Base-by-base conservation (phyloP, 2,113 vertebrate genomes). In the Thalassoma bifasciatum region DNA sequence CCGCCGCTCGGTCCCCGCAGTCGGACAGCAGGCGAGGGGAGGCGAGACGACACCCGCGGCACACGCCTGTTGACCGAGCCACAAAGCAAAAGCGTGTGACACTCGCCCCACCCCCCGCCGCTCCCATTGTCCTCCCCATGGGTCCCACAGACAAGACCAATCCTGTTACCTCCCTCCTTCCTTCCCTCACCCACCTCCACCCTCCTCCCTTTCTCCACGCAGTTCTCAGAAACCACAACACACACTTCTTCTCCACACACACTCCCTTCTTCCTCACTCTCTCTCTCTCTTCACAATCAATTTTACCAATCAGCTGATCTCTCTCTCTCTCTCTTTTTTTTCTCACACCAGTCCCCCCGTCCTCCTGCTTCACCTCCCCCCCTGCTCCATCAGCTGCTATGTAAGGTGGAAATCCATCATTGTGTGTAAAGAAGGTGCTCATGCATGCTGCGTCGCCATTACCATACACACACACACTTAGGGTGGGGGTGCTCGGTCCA, bases 41-140 rank as follows among this genome's bases (percentile, higher is more conserved):
- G 84, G 84, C 78, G 83, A 89, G 82, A 91, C 91, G 82, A 89
- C 89, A 88, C 86, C 88, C 67, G 76, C 74, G 93, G 93, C 93
- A 94, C 93, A 94, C 93, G 93, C 93, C 93, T 94, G 93, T 94
- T 94, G 93, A 94, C 93, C 85, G 88, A 84, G 84, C 85, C 88
- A 92, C 93, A 92, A 93, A 92, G 91, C 88, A 88, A 82, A 91
- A 92, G 91, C 86, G 91, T 93, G 93, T 91, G 92, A 89, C 91
- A 88, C 74, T 80, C 85, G 30, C 88, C 92, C 85, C 84, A 60
- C 81, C 83, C 83, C 86, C 86, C 70, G 44, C 53, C 40, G 19
- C 50, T 82, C 67, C 88, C 67, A 88, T 92, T 92, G 90, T 92
- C 81, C 72, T 88, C 82, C 62, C 63, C 59, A 17, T 74, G 85